Conservation (phyloP, 2,888 invertebrate genomes). For the Buathra laborator region DNA sequence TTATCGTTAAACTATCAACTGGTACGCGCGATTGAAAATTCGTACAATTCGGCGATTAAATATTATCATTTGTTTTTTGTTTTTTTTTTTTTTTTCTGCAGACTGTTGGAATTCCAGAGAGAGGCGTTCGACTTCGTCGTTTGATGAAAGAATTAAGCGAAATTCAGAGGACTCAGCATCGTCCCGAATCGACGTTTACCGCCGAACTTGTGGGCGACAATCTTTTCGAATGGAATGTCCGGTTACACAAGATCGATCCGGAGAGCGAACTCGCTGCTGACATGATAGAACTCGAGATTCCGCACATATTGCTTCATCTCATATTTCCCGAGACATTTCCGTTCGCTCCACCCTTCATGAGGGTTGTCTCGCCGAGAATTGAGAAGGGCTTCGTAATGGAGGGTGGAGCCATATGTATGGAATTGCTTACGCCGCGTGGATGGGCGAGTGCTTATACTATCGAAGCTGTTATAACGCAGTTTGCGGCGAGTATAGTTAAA, state of each 20-base stretch:
- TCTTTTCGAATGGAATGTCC: conserved; percentile 95
- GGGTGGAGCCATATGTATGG: conserved; percentile 96
- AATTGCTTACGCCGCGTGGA: conserved; percentile 93
- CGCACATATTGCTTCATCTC: conserved; percentile 92
- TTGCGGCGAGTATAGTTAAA: conserved; percentile 95
- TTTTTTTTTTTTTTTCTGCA: conserved; percentile 47
- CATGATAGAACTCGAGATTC: conserved; percentile 91
- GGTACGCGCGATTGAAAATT: neutral
- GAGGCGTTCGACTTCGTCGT: conserved; percentile 90
- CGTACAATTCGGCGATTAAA: neutral
- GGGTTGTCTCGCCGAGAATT: conserved; percentile 90
- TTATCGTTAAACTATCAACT: neutral
- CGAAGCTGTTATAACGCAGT: conserved; percentile 95
- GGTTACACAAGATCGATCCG: conserved; percentile 92
- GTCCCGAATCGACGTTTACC: conserved; percentile 91
- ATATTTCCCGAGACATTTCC: conserved; percentile 96
- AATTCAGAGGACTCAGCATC: conserved; percentile 91
- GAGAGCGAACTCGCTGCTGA: conserved; percentile 94
- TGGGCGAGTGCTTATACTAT: conserved; percentile 96
- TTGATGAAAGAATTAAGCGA: conserved; percentile 95
- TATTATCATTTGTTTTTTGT: neutral
- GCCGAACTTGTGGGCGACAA: conserved; percentile 95
- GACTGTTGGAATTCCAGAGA: conserved; percentile 83
- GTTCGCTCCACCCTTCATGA: conserved; percentile 94
- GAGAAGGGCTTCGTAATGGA: conserved; percentile 96